Conservation (phyloP, 2,113 vertebrate genomes). For the Rhagologus leucostigma region DNA sequence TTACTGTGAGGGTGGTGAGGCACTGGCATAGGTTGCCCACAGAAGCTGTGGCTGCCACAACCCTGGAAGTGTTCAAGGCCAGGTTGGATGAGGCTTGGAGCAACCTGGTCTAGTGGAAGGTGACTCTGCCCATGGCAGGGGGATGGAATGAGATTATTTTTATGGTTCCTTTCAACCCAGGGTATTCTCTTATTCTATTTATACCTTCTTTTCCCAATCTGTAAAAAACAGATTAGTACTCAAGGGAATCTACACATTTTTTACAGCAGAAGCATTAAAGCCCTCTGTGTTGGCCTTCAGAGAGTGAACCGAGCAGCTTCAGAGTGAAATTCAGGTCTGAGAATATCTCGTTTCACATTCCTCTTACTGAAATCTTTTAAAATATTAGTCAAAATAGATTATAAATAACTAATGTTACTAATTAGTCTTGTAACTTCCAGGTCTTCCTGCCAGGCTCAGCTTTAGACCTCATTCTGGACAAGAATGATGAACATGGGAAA, state of each 20-base stretch:
- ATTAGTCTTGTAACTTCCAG: neutral
- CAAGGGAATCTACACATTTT: neutral
- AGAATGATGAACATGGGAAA: neutral
- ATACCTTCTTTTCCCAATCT: neutral
- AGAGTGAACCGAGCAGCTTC: neutral
- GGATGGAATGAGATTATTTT: neutral
- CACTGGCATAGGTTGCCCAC: neutral
- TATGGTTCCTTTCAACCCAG: neutral
- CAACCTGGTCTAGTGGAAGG: neutral
- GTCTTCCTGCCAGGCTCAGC: neutral
- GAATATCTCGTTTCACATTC: neutral
- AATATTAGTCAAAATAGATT: neutral
- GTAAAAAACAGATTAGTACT: neutral
- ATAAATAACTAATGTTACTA: neutral
- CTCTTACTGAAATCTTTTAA: neutral
- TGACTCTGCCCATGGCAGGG: neutral
- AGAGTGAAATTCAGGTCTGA: neutral
- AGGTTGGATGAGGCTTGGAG: accelerated
- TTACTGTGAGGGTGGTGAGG: accelerated
- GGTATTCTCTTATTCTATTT: neutral
- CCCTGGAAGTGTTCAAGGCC: neutral
- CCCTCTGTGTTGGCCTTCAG: neutral
- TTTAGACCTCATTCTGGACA: neutral
- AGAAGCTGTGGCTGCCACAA: neutral
- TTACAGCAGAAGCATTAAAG: neutral